Evolutionary conservation across 2,797 vertebrate species (phyloP).

Genomic region (Picus viridis): DNA sequence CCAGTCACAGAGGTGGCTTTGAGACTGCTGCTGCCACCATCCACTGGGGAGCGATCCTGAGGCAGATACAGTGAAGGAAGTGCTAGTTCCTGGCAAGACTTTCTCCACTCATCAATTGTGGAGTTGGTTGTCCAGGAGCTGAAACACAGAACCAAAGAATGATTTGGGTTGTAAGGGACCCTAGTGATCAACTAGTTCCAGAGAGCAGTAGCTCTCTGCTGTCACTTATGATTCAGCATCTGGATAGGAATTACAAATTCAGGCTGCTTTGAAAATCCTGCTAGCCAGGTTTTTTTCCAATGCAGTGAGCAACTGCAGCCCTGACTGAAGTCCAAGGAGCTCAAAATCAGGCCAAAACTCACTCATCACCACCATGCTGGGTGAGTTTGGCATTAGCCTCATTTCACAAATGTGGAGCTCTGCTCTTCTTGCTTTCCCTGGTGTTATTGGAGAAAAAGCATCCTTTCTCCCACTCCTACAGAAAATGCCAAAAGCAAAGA

Average conservation of each 20-base stretch:
- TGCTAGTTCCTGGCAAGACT: neutral
- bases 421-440: conserved; percentile 15
- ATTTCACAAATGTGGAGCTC: neutral
- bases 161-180: too few species aligned
- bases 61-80: neutral
- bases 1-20: neutral
- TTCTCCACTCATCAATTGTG: fast-evolving
- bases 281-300: too few species aligned
- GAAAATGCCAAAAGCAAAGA: conserved; percentile 47
- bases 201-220: too few species aligned
- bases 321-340: too few species aligned
- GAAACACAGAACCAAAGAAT: neutral
- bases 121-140: neutral
- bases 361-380: too few species aligned
- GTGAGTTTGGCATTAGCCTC: too few species aligned
- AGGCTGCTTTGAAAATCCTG: too few species aligned
- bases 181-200: too few species aligned
- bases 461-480: conserved; percentile 1
- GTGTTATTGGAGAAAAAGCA: neutral
- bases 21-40: neutral
- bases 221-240: too few species aligned
- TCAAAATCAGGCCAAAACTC: too few species aligned
- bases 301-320: too few species aligned
- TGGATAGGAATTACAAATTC: too few species aligned
- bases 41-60: neutral